Conservation (phyloP, 2,888 invertebrate genomes). For the Lasioglossum leucozonium region DNA sequence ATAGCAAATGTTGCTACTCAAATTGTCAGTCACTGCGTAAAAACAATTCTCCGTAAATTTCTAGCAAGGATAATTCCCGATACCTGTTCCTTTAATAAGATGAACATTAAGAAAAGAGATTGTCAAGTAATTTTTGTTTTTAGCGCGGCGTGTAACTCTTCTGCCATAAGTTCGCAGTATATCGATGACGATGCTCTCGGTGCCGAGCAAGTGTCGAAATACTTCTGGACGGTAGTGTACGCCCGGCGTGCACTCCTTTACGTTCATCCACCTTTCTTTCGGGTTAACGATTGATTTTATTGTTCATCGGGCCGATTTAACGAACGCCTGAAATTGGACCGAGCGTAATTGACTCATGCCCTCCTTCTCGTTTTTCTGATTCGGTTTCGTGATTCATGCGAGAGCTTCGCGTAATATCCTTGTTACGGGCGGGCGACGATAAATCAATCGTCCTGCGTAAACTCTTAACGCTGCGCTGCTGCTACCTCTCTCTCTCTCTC, state of each 20-base stretch:
- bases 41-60: neutral
- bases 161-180: neutral
- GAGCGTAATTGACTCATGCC: conserved; percentile 20
- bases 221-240: conserved; percentile 19
- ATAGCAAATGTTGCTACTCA: neutral
- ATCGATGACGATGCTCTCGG: neutral
- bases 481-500: neutral
- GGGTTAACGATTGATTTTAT: conserved; percentile 24
- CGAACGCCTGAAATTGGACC: conserved; percentile 14
- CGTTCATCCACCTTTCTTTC: conserved; percentile 1
- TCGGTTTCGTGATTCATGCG: conserved; percentile 17
- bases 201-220: neutral
- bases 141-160: no score
- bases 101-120: no score
- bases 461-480: neutral
- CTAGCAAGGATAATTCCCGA: neutral
- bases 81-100: no score
- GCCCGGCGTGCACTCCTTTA: neutral
- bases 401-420: conserved; percentile 15
- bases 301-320: conserved; percentile 18
- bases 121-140: no score
- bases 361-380: conserved; percentile 10
- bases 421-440: conserved; percentile 9
- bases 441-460: conserved; percentile 17
- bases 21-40: neutral